These are phyloP conservation scores for Enhydra lutris DNA, from an alignment of 2,113 vertebrate genomes.

Conservation along the genomic window DNA sequence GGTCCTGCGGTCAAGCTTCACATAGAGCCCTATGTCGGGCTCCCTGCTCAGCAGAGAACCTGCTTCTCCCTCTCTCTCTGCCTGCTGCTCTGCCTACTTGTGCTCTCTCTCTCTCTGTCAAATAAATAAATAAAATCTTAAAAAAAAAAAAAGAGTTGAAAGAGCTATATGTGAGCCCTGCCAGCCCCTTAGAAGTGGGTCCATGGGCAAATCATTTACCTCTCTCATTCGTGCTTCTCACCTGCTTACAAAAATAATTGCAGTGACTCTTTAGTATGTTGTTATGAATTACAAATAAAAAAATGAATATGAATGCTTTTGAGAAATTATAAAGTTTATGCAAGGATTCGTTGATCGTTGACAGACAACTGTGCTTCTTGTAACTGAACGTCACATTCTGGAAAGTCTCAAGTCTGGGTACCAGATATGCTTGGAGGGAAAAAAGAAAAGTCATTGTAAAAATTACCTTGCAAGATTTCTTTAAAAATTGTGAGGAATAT, in stretches of 20 bases:
- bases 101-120: too few species aligned
- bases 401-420: not conserved
- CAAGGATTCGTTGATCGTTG: not conserved
- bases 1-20: too few species aligned
- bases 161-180: not conserved
- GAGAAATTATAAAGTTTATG: not conserved
- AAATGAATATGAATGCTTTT: not conserved
- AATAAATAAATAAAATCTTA: too few species aligned
- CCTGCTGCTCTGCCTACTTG: too few species aligned
- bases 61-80: too few species aligned
- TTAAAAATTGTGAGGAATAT: not conserved
- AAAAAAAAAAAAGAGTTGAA: too few species aligned
- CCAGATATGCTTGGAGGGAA: not conserved
- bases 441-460: not conserved
- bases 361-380: not conserved
- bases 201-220: not conserved
- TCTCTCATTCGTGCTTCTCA: not conserved
- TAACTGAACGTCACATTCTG: not conserved
- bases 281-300: not conserved
- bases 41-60: too few species aligned
- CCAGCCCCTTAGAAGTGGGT: not conserved
- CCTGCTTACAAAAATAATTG: not conserved
- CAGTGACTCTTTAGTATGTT: rapidly evolving
- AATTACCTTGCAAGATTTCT: not conserved
- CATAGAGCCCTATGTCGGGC: too few species aligned